Conservation (phyloP, 2,113 vertebrate genomes). For the Mesocricetus auratus region DNA sequence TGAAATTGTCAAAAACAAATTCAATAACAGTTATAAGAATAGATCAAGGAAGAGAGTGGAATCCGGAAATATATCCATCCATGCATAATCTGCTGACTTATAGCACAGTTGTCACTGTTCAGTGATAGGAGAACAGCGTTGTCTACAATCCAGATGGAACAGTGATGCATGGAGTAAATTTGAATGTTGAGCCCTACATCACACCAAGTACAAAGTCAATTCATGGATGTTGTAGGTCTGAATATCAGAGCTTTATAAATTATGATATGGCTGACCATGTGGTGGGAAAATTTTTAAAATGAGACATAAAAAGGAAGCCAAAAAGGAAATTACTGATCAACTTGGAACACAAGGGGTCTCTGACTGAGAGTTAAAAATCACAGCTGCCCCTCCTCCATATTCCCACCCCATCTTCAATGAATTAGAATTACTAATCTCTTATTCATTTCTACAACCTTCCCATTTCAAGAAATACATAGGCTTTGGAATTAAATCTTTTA, state of each 20-base stretch:
- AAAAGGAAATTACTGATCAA: neutral
- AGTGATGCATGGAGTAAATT: neutral
- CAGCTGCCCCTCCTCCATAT: neutral
- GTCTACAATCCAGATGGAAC: neutral
- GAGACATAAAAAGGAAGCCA: neutral
- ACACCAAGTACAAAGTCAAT: neutral
- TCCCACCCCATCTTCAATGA: neutral
- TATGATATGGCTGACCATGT: neutral
- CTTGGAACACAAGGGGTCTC: neutral
- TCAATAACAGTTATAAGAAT: neutral
- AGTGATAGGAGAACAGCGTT: neutral
- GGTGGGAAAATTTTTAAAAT: neutral
- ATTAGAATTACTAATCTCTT: neutral
- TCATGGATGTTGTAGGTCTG: neutral
- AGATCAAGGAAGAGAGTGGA: neutral
- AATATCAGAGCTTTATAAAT: neutral
- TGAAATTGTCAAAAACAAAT: neutral
- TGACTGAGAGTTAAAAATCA: neutral
- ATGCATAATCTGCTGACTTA: neutral
- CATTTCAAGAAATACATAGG: neutral
- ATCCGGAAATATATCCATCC: neutral
- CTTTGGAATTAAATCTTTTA: neutral
- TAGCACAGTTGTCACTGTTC: neutral
- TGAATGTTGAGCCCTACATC: neutral
- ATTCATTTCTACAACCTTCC: neutral